phyloP scores from a whole-genome alignment of 2,113 vertebrate species.

The Protobothrops mucrosquamatus region DNA sequence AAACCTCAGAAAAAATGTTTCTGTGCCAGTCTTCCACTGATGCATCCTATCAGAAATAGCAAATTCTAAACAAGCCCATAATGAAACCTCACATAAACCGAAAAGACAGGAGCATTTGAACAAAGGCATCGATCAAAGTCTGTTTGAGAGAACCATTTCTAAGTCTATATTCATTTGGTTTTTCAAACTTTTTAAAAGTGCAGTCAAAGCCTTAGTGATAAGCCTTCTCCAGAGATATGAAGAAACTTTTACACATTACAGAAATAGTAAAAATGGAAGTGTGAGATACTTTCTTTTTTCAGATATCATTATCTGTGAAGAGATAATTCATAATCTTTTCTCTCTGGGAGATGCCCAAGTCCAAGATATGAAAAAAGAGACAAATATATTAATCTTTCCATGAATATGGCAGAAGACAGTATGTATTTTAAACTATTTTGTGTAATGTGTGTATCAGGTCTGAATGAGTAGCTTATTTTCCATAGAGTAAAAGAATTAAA shows the following conservation, averaged over 20 bases:
- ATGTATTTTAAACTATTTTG: not conserved
- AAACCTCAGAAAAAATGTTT: not conserved
- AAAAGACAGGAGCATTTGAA: not conserved
- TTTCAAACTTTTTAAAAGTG: not conserved
- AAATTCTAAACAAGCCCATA: not conserved
- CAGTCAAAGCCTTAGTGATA: not conserved
- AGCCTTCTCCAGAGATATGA: not conserved
- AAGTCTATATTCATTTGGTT: not conserved
- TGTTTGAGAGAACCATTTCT: not conserved
- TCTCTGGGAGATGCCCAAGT: not conserved
- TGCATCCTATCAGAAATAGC: not conserved
- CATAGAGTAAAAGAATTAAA: not conserved
- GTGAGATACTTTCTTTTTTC: not conserved
- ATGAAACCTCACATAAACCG: not conserved
- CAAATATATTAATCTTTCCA: not conserved
- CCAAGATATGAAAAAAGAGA: not conserved
- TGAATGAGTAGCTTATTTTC: not conserved
- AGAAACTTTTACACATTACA: not conserved
- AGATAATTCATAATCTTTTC: not conserved
- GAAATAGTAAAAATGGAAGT: not conserved
- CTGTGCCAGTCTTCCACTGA: not conserved
- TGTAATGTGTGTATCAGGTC: not conserved
- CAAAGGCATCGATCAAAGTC: not conserved
- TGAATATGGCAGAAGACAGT: not conserved
- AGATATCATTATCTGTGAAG: not conserved